Evolutionary conservation across 2,797 vertebrate genomes (phyloP).

Genomic region (Salmo trutta): DNA sequence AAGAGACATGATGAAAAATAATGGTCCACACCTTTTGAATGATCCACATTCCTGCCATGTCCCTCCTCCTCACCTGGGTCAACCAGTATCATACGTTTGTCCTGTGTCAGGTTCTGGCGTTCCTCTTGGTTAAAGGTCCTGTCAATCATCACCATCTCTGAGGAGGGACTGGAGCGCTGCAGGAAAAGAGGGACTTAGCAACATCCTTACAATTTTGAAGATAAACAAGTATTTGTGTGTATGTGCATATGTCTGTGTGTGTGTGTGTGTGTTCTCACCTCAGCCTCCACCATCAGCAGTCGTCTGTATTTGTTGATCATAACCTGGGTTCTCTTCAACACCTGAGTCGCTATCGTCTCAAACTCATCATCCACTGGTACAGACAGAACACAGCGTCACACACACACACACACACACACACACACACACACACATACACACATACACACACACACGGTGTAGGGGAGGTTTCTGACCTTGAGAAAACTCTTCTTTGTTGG

Average conservation of each 20-base stretch:
- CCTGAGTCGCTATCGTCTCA: slow-evolving; percentile 87
- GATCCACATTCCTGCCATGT: not conserved
- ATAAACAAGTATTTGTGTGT: slow-evolving; percentile 15
- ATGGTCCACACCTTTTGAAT: not conserved
- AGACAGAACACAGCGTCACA: not conserved
- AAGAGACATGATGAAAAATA: not conserved
- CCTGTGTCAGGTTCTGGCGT: slow-evolving; percentile 88
- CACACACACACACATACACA: not conserved
- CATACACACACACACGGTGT: too few relatives aligned
- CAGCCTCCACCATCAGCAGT: slow-evolving; percentile 92
- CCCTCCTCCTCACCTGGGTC: slow-evolving; percentile 85
- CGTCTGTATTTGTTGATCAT: slow-evolving; percentile 98
- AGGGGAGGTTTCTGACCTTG: slow-evolving; percentile 75
- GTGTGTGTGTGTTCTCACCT: slow-evolving; percentile 73
- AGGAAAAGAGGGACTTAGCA: slow-evolving; percentile 17
- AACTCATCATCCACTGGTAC: slow-evolving; percentile 85
- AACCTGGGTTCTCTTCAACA: slow-evolving; percentile 89
- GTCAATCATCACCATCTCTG: slow-evolving; percentile 98
- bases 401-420: not conserved
- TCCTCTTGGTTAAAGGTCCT: slow-evolving; percentile 98
- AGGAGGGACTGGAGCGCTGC: slow-evolving; percentile 92
- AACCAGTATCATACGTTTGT: slow-evolving; percentile 91
- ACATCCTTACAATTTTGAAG: not conserved
- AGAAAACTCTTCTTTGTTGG: slow-evolving; percentile 85
- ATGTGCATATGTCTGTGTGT: too few relatives aligned